These are phyloP conservation scores for Spea bombifrons DNA, from an alignment of 2,113 vertebrate species.

Conservation along the genomic window DNA sequence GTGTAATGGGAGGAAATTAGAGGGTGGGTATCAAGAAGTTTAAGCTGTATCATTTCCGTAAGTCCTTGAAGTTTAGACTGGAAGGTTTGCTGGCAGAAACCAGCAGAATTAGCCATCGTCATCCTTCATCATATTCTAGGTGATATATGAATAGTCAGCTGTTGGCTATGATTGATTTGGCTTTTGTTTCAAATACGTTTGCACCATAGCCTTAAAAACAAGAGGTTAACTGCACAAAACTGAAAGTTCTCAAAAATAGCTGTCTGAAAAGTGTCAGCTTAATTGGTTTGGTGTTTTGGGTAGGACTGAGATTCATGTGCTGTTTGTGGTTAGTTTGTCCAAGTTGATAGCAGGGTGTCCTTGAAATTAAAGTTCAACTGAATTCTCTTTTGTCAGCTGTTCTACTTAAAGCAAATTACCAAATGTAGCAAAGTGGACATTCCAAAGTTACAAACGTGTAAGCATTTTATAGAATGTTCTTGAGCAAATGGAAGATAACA, in stretches of 20 bases:
- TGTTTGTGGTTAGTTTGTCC: neutral
- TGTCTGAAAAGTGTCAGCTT: neutral
- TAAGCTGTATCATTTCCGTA: constrained; percentile 34
- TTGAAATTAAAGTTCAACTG: constrained; percentile 15
- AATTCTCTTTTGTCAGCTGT: constrained; percentile 36
- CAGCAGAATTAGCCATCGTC: neutral
- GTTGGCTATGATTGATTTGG: neutral
- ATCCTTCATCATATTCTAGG: neutral
- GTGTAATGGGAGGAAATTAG: constrained; percentile 32
- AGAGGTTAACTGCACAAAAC: neutral
- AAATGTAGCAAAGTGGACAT: constrained; percentile 31
- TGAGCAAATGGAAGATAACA: constrained; percentile 12
- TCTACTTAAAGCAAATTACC: constrained; percentile 14
- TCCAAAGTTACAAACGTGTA: neutral
- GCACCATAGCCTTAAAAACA: neutral
- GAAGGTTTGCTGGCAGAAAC: neutral
- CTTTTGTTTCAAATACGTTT: neutral
- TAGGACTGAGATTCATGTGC: neutral
- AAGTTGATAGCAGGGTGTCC: constrained; percentile 6
- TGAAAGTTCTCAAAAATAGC: neutral
- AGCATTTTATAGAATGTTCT: neutral
- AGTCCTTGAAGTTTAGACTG: constrained; percentile 20
- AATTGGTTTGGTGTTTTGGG: constrained; percentile 12
- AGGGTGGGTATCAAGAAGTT: constrained; percentile 5
- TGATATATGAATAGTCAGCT: constrained; percentile 9